Base-by-base conservation (phyloP, 2,113 vertebrate genomes). In the Melanerpes formicivorus region DNA sequence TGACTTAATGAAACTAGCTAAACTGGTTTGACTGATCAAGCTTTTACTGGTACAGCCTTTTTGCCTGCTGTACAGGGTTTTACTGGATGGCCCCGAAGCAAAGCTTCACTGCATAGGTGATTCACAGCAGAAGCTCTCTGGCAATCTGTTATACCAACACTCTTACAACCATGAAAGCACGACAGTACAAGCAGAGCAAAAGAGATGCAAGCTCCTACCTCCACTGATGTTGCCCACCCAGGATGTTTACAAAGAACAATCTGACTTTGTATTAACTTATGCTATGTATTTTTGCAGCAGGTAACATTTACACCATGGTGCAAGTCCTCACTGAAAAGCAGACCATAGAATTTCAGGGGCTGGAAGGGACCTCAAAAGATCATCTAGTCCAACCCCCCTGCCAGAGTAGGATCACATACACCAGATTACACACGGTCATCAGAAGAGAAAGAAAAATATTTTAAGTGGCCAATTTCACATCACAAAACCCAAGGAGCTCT, bases 21-120 rank as follows among this genome's bases (percentile, higher is more conserved):
- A 88, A 54, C 70, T 79, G n/a, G 86, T 79, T 94, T 37, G 74
- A 65, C 72, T 74, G 40, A 88, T 9, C 1, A 60, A 95, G 72
- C 65, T 84, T 52, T 64, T n/a, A 14, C 76, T 65, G 32, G 70
- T 14, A 21, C 18, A 73, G 60, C 73, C 54, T 77, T 48, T 75
- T 59, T 37, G 32, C 40, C 66, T 37, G 32, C 64, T 64, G 34
- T 23, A 56, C 12, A 13, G 15, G n/a, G 44, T 21, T 94, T 44
- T 58, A 58, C 19, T 18, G 17, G 25, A 26, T 0, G 11, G 18
- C 48, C 14, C 11, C 14, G 22, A 46, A 70, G 80, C 50, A 84
- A 37, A 71, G 29, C 44, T 72, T 48, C 3, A 5, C 58, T 10
- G 1, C 2, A 16, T 2, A 72, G 44, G 0, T 70, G 23, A n/a